Evolutionary conservation across 2,888 invertebrate genomes (phyloP).

Genomic region (Philereme transversata): DNA sequence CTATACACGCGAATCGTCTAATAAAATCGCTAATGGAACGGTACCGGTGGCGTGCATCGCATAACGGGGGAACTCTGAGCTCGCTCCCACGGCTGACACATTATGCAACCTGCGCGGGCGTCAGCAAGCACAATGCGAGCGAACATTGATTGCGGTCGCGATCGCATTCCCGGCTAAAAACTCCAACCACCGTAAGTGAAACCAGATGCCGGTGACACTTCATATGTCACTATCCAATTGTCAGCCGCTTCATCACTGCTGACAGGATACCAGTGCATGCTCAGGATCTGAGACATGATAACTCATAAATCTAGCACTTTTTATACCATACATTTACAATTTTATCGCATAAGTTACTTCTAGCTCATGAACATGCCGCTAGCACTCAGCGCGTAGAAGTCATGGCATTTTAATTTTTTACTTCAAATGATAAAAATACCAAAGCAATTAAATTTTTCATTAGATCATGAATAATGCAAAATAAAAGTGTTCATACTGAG

Average conservation of each 20-base stretch:
- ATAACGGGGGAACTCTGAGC: constrained; percentile 68
- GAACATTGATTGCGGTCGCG: constrained; percentile 59
- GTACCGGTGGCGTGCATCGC: constrained; percentile 80
- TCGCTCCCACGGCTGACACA: constrained; percentile 77
- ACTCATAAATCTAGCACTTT: constrained; percentile 34
- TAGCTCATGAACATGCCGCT: constrained; percentile 6
- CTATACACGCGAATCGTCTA: constrained; percentile 79
- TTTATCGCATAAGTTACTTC: constrained; percentile 8
- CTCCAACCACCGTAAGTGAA: constrained; percentile 60
- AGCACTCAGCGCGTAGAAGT: constrained; percentile 13
- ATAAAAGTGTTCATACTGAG: constrained; percentile 40
- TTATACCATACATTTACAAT: constrained; percentile 21
- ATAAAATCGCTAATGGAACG: constrained; percentile 82
- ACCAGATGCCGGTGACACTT: constrained; percentile 43
- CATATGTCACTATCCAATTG: constrained; percentile 35
- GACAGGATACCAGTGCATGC: constrained; percentile 24
- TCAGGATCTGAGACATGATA: constrained; percentile 24
- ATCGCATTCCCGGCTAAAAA: constrained; percentile 65
- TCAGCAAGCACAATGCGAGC: constrained; percentile 64
- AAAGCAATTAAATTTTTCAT: constrained; percentile 23
- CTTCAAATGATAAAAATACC: constrained; percentile 8
- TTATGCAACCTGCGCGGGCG: constrained; percentile 73
- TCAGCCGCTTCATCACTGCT: constrained; percentile 30
- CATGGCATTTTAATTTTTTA: constrained; percentile 2
- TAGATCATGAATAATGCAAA: constrained; percentile 34